These are phyloP conservation scores for Python bivittatus DNA, from an alignment of 2,113 vertebrate species.

Conservation along the genomic window DNA sequence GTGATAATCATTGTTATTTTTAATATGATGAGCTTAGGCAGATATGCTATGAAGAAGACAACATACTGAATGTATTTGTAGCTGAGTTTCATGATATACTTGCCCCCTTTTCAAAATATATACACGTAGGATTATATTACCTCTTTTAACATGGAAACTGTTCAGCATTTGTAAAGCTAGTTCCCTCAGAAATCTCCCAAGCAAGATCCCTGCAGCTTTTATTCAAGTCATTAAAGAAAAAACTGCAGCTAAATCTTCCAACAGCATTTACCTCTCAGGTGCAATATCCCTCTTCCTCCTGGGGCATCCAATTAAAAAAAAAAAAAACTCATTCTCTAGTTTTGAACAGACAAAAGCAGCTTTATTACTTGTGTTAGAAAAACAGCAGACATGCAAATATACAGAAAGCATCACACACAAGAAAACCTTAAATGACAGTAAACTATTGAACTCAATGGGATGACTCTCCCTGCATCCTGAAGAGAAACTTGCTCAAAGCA, in stretches of 20 bases:
- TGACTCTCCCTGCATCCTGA: background rate
- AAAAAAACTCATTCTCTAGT: background rate
- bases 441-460: background rate
- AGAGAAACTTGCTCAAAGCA: background rate
- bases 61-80: background rate
- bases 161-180: background rate
- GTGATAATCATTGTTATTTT: background rate
- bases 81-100: background rate
- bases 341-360: background rate
- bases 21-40: background rate
- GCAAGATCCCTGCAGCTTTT: background rate
- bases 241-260: background rate
- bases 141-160: background rate
- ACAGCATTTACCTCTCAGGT: background rate
- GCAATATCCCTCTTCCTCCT: background rate
- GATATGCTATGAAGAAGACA: background rate
- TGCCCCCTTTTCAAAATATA: background rate
- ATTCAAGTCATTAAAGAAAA: background rate
- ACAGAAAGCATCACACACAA: background rate
- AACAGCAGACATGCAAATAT: background rate
- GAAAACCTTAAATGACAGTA: background rate
- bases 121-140: background rate
- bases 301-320: background rate
- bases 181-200: background rate
- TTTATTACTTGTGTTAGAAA: background rate